These are phyloP conservation scores for Hycleus phaleratus DNA, from an alignment of 1,140 invertebrate genomes.

Conservation along the genomic window DNA sequence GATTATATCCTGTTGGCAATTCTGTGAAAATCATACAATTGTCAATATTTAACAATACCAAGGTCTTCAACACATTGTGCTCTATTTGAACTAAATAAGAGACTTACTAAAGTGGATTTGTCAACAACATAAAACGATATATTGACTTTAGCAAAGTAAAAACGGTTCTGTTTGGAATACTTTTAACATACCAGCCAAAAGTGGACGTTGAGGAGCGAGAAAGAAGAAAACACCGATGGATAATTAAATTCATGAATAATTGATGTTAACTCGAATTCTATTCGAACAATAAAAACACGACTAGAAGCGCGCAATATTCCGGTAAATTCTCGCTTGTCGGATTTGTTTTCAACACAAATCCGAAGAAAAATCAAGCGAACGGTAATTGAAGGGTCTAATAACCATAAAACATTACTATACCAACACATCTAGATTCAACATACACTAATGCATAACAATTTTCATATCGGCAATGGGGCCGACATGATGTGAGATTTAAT, in stretches of 20 bases:
- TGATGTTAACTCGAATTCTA: neutral
- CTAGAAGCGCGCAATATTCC: constrained; percentile 23
- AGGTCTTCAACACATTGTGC: constrained; percentile 5
- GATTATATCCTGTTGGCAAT: neutral
- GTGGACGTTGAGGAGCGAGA: too few relatives aligned
- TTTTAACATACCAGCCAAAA: neutral
- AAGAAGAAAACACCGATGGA: neutral
- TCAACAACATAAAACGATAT: constrained; percentile 14
- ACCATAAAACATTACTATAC: neutral
- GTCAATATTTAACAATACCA: constrained; percentile 14
- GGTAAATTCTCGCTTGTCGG: constrained; percentile 22
- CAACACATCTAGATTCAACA: neutral
- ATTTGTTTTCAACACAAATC: constrained; percentile 6
- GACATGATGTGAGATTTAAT: constrained; percentile 32
- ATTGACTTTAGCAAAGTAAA: constrained; percentile 8
- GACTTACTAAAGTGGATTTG: constrained; percentile 11
- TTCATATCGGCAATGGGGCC: constrained; percentile 11
- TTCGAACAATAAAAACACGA: neutral
- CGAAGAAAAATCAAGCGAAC: neutral
- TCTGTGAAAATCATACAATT: constrained; percentile 13
- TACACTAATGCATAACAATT: neutral
- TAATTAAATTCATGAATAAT: constrained; percentile 1
- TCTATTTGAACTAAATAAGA: constrained; percentile 17
- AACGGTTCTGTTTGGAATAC: constrained; percentile 7
- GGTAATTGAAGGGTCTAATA: neutral